A percentile compares a stretch with the other conserved stretches of the same genome.
These are phyloP conservation scores for Hydrocynus forskahlii DNA, from an alignment of 2,797 vertebrate genomes.

Conservation along the genomic window DNA sequence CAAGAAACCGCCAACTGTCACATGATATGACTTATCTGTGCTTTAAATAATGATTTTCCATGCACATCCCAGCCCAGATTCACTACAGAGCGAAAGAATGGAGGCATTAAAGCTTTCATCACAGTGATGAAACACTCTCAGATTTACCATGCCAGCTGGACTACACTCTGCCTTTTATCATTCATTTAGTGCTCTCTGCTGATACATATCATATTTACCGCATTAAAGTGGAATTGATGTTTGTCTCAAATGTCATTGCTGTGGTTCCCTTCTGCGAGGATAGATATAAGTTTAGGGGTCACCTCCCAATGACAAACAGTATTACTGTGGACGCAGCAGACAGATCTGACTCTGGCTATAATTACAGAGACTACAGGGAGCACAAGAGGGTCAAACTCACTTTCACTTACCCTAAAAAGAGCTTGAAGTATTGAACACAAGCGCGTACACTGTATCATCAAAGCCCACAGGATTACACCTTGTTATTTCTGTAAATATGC, in stretches of 20 bases:
- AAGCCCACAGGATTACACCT: neutral
- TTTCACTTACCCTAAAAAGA: slow-evolving; percentile 1
- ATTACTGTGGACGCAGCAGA: slow-evolving; percentile 45
- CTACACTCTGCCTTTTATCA: slow-evolving; percentile 52
- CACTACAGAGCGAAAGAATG: slow-evolving; percentile 31
- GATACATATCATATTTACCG: slow-evolving; percentile 61
- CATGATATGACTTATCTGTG: slow-evolving; percentile 55
- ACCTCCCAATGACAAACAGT: slow-evolving; percentile 56
- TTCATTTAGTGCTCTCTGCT: slow-evolving; percentile 52
- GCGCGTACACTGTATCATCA: slow-evolving; percentile 5
- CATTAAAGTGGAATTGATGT: slow-evolving; percentile 60
- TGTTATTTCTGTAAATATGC: neutral
- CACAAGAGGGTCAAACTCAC: slow-evolving; percentile 32
- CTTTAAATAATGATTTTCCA: slow-evolving; percentile 53
- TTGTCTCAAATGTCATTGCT: slow-evolving; percentile 58
- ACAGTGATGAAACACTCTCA: slow-evolving; percentile 52
- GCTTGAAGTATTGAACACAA: slow-evolving; percentile 13
- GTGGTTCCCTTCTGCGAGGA: slow-evolving; percentile 46
- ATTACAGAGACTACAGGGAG: slow-evolving; percentile 43
- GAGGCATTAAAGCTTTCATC: slow-evolving; percentile 53
- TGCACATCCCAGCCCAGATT: slow-evolving; percentile 33
- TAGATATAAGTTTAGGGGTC: slow-evolving; percentile 54
- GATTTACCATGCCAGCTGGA: slow-evolving; percentile 44
- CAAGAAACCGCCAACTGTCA: slow-evolving; percentile 53
- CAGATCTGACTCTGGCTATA: slow-evolving; percentile 51